Evolutionary conservation across 2,888 invertebrate genomes (phyloP), one percentile per base, ranked within the genome.

Genomic region (Perizoma affinitatum): DNA sequence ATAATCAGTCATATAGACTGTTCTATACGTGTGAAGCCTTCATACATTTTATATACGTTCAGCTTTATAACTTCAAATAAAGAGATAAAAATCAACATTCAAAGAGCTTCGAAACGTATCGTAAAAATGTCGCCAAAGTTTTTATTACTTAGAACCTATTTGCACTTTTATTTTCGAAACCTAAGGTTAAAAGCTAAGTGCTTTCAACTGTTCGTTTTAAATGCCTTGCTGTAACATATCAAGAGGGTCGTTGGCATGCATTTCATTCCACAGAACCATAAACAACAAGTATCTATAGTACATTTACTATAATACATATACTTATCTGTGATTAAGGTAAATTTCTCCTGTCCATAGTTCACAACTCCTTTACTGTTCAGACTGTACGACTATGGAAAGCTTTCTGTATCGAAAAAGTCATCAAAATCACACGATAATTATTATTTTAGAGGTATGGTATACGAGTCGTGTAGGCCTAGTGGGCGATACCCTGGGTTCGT

Each of bases 11-110:
- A 8, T 22, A 49, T 49, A 56, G 34, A 49, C 49, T 40, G 43
- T n/a, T 22, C 36, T 44, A 36, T 44, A 34, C 11, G 44, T 50
- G 43, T 44, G 45, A 50, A 56, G 33, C 10, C 34, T 35, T 40
- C 41, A 57, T 57, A 57, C 51, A 57, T 51, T 45, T 40, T 41
- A 36, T 42, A 51, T 46, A 58, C 36, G 47, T 43, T 58, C 42
- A 47, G 42, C 52, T 52, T n/a, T n/a, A 47, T 49, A 58, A 52
- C 52, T 41, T 52, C 4, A 51, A 52, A 52, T 42, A 42, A 43
- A 22, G 36, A 34, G 43, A 47, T 43, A 45, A 58, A 50, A 9
- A 53, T 45, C 48, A 53, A 48, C 42, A 42, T 52, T 10, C 46
- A 42, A 42, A 57, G 45, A 47, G 48, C 38, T 44, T 9, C 38